phyloP scores from a whole-genome alignment of 2,888 invertebrate species.

The Acanthococcus lagerstroemiae region DNA sequence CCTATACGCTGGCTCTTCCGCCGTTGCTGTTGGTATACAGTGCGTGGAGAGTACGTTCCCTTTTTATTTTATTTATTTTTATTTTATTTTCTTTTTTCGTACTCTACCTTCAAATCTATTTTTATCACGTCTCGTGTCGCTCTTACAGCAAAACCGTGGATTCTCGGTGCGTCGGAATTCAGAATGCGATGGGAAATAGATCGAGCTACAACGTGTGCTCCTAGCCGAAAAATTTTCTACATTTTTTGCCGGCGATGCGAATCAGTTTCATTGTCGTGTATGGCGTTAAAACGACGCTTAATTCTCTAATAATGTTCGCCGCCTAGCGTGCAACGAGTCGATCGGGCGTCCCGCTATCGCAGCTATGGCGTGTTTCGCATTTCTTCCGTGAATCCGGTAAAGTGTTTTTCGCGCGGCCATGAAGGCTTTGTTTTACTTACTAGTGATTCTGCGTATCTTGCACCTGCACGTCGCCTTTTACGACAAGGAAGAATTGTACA shows the following conservation, averaged over 20 bases:
- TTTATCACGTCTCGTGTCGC: conserved; percentile 13
- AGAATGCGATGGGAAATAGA: conserved; percentile 15
- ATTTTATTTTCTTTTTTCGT: neutral
- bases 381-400: no score
- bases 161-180: conserved; percentile 13
- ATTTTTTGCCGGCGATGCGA: conserved; percentile 5
- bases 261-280: neutral
- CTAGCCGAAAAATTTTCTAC: neutral
- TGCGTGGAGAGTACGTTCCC: neutral
- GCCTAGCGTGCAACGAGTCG: no score
- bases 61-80: neutral
- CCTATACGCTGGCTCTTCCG: neutral
- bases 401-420: no score
- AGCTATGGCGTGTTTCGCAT: no score
- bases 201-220: conserved; percentile 3
- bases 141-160: conserved; percentile 1
- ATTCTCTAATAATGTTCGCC: no score
- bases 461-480: neutral
- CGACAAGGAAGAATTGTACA: conserved; percentile 21
- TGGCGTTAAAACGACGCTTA: no score
- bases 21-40: neutral
- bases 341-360: no score
- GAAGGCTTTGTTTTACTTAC: conserved; percentile 12
- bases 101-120: conserved; percentile 20
- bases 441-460: conserved; percentile 3